Base-by-base conservation (phyloP, 2,113 vertebrate genomes). In the Nicator chloris region DNA sequence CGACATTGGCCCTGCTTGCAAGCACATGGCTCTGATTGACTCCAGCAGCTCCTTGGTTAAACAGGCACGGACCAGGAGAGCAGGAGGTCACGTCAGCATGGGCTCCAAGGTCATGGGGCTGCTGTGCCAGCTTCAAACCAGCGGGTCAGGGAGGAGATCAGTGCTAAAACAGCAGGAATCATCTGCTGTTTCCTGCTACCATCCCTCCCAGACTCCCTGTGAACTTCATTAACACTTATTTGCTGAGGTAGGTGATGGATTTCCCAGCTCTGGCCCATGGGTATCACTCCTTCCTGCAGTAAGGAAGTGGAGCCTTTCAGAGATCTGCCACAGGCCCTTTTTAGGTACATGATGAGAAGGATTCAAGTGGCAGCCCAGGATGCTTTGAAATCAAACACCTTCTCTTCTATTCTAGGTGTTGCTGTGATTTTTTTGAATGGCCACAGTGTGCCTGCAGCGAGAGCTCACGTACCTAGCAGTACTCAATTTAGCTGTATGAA, bases 341-440 rank as follows among this genome's bases (percentile, higher is more conserved):
- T 28, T 18, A 54, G 65, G 49, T 22, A 53, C 8, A 19, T 31
- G 95, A 80, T 33, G 76, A 79, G 87, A 95, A 92, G 65, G 70
- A 95, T 92, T 95, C 93, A 89, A 93, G 89, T 89, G 84, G 70
- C 93, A 95, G 82, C 87, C 64, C 45, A 45, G 95, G 92, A 73
- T 3, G 6, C 88, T 95, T 95, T 91, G 94, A 96, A 85, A 91
- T 95, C 92, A 93, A 93, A 91, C 81, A 83, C 85, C 78, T 96
- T 84, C 81, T 84, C 45, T 81, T 85, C 93, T 93, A 66, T 94
- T 89, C 44, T 31, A 90, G 91, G 68, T 80, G 90, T 93, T 86
- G 84, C 94, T 95, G 90, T 90, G 96, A 95, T 89, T 95, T 95
- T 92, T 90, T 61, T 83, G 85, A 95, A 96, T n/a, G 92, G 95